Conservation (phyloP, 2,888 invertebrate species). For the Acanthococcus lagerstroemiae region DNA sequence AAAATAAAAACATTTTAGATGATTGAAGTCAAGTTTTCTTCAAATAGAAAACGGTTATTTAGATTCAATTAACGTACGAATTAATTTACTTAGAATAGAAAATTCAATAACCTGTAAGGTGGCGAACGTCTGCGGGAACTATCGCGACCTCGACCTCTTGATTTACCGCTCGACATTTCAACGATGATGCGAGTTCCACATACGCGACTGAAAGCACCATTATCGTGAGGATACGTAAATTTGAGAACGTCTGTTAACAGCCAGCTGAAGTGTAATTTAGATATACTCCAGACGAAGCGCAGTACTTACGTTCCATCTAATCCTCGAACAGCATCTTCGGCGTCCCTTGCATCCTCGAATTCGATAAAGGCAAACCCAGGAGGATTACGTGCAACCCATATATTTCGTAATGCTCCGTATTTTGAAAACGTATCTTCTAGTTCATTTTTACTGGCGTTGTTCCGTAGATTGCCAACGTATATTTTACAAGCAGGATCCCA, state of each 20-base stretch:
- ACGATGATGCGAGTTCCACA: constrained; percentile 83
- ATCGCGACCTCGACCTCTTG: constrained; percentile 36
- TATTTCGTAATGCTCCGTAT: no score
- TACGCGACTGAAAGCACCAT: constrained; percentile 61
- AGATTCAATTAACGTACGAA: not conserved
- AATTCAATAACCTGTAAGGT: constrained; percentile 28
- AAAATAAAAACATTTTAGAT: not conserved
- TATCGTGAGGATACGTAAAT: no score
- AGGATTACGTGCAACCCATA: no score
- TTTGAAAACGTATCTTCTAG: no score
- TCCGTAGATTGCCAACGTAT: constrained; percentile 71
- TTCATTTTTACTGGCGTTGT: no score
- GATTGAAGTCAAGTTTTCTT: not conserved
- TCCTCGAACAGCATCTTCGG: no score
- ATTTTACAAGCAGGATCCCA: constrained; percentile 79
- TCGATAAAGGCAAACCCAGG: no score
- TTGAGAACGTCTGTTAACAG: not conserved
- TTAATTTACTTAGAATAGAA: not conserved
- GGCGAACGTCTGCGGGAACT: constrained; percentile 35
- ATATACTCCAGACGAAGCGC: not conserved
- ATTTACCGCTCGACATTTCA: constrained; percentile 63
- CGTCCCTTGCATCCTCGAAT: no score
- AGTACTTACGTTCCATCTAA: constrained; percentile 69
- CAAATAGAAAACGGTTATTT: not conserved
- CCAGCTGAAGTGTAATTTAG: not conserved